Conservation (phyloP, 2,797 vertebrate species). For the Enteromius afrohamiltoni region DNA sequence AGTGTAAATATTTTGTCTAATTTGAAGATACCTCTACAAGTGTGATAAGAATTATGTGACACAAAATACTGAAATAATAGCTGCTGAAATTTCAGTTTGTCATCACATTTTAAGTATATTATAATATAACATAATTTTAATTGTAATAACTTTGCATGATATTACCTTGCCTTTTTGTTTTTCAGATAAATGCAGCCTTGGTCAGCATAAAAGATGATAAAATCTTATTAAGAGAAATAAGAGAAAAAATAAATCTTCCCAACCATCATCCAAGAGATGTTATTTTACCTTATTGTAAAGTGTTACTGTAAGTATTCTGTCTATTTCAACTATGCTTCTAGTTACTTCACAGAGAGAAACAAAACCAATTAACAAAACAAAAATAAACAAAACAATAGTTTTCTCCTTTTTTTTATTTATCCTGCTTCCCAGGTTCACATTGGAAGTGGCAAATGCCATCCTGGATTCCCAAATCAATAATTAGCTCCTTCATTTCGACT, state of each 20-base stretch:
- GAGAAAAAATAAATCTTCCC: background rate
- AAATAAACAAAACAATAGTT: constrained; percentile 1
- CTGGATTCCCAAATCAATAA: constrained; percentile 56
- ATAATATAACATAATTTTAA: background rate
- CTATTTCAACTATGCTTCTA: background rate
- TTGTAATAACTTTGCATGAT: no score
- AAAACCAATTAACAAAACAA: constrained; percentile 1
- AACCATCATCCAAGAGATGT: background rate
- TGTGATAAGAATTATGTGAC: background rate
- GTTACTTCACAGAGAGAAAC: background rate
- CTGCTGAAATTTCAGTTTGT: background rate
- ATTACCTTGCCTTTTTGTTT: no score
- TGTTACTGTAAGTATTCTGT: constrained; percentile 9
- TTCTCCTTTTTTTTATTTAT: background rate
- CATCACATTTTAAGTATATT: background rate
- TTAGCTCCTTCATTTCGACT: constrained; percentile 60
- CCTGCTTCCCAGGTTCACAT: constrained; percentile 1
- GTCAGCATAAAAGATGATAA: background rate
- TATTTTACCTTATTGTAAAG: background rate
- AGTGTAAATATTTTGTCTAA: no score
- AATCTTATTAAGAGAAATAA: background rate
- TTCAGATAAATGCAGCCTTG: background rate
- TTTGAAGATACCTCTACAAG: no score
- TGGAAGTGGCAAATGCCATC: constrained; percentile 5
- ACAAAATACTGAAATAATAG: background rate